Base-by-base conservation (phyloP, 1,140 invertebrate genomes). In the Amphibalanus amphitrite region DNA sequence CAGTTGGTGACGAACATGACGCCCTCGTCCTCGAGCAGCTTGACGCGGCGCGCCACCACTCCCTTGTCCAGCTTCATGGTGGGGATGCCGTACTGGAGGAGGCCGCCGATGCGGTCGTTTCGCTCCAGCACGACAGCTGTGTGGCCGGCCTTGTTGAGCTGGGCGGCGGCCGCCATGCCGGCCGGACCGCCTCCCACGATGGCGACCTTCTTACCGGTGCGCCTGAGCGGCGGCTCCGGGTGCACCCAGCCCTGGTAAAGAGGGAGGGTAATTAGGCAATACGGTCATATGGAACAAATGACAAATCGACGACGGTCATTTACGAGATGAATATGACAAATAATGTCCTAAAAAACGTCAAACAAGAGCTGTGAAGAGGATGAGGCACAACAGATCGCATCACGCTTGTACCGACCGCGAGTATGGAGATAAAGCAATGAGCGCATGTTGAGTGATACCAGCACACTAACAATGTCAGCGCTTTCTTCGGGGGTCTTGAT, bases 31-130 rank as follows among this genome's bases (percentile, higher is more conserved):
- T 86, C 84, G 81, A 99, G 84, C 29, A 99, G 82, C 75, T 92
- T 86, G 3, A 98, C 86, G 75, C 97, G 83, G 47, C 96, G 84
- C 76, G 94, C 89, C 1, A 99, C 93, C 72, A 96, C 91, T 74
- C 90, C 86, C 81, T 97, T 98, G 72, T 89, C 89, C 0, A 98
- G 83, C 82, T 98, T 98, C 93, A 98, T 98, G 0, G 92, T 95
- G 40, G 96, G 96, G 77, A 99, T 99, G 70, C 96, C 96, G 81
- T 98, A 99, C 78, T 96, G 91, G 17, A 99, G 82, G 10, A 99
- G 83, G 0, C 97, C 97, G 72, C 97, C 97, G 47, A 95, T 82
- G 28, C 93, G 85, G 81, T 98, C 95, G 81, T 98, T 98, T 71
- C 96, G 85, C 80, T 99, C 97, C 81, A 90, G 98, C 29, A 99